Base-by-base conservation (phyloP, 2,797 vertebrate species). In the Heteromormyrus szaboi region DNA sequence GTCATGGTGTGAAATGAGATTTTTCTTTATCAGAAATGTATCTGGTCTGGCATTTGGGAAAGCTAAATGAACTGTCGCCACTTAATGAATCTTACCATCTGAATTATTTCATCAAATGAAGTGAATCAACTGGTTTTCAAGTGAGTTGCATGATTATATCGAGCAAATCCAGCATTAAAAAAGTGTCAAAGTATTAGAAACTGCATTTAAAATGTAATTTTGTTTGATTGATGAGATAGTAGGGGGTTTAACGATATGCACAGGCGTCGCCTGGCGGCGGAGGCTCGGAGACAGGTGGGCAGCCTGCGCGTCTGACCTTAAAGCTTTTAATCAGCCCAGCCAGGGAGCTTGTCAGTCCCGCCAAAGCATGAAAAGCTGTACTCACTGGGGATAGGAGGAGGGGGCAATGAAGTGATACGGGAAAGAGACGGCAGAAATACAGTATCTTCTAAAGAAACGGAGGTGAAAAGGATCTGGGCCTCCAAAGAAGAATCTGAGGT, bases 261-360 rank as follows among this genome's bases (percentile, higher is more conserved):
- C 14, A 68, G 65, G 62, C 59, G 17, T 11, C 2, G 4, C 25
- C 17, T 25, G 84, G 17, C 1, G 62, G 84, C 0, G 11, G 0
- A 5, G n/a, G 54, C 41, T 29, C 0, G 12, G 14, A 41, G 59
- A 46, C n/a, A 33, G 88, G 19, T 41, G 65, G 50, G 59, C 29
- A 6, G 17, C 17, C 89, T 88, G 83, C 68, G 46, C 8, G 19
- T 87, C 62, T 91, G 89, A 91, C 88, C 87, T 87, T 92, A 93
- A 93, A 94, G 90, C 90, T 87, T 46, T 89, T 94, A 94, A 94
- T 94, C 90, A 93, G 92, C 92, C 94, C 92, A 92, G 89, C 88
- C n/a, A 7, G n/a, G 88, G 65, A 87, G 87, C 89, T 92, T 90
- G 84, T 89, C 68, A 87, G 54, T 87, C 87, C 86, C 81, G 85